phyloP scores from a whole-genome alignment of 2,797 vertebrate species.

The Karalla daura region DNA sequence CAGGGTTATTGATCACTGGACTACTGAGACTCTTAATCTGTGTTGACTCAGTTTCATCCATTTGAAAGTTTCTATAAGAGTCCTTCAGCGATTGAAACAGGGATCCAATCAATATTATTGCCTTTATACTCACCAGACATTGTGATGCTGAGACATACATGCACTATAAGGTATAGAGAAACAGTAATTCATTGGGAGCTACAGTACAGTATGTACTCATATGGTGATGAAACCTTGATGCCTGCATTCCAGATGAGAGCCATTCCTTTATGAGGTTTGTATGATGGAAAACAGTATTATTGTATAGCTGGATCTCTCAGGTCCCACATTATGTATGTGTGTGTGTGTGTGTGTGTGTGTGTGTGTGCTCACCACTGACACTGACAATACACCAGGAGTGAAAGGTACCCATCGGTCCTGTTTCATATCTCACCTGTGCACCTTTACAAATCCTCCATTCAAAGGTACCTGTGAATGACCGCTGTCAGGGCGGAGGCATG shows the following conservation, averaged over 20 bases:
- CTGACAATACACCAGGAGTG: neutral
- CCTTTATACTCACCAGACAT: too few relatives aligned
- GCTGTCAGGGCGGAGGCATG: constrained; percentile 47
- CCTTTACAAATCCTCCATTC: constrained; percentile 4
- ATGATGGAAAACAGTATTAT: neutral
- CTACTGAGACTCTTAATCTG: too few relatives aligned
- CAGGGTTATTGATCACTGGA: too few relatives aligned
- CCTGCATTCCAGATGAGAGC: neutral
- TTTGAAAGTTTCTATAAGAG: too few relatives aligned
- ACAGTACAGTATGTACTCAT: too few relatives aligned
- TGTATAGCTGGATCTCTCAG: neutral
- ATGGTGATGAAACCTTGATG: neutral
- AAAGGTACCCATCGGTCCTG: neutral
- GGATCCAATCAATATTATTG: too few relatives aligned
- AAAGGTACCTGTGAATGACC: constrained; percentile 10
- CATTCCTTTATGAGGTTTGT: neutral
- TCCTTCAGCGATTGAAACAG: too few relatives aligned
- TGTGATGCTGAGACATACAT: too few relatives aligned
- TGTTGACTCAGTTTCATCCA: too few relatives aligned
- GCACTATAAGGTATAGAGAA: too few relatives aligned
- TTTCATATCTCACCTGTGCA: neutral
- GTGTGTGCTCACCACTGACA: constrained; percentile 10
- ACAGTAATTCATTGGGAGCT: too few relatives aligned
- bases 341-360: neutral
- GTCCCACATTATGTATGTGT: neutral